Evolutionary conservation across 1,140 invertebrate species (phyloP), one percentile per base, ranked within the genome.

Genomic region (Drosophila ananassae): DNA sequence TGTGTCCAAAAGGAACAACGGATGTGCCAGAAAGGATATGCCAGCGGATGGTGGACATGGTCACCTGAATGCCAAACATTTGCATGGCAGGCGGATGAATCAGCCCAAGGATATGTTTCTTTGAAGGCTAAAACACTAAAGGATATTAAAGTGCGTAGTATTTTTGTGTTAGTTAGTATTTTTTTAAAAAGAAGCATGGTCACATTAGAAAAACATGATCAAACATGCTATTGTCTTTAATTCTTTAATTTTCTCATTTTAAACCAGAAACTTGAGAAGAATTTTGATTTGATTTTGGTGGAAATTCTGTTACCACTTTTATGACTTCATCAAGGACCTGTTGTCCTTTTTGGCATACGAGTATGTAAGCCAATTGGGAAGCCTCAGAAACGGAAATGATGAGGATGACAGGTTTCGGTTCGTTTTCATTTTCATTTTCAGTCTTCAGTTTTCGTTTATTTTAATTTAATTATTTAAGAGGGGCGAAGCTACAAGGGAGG

Each of bases 391-490:
- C 37, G 69, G 41, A 59, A 56, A 58, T 48, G 57, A 37, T 50
- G 52, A 41, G 41, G 34, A 78, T 51, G 57, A 62, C 60, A 59
- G 73, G 54, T 60, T 75, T 72, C 51, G 9, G 21, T 41, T 46
- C 44, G 6, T 57, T 67, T 76, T 77, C 48, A 46, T 71, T 78
- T 72, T 34, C 32, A 4, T 28, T 28, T 28, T 28, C 25, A 28
- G 6, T 57, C 64, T 79, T 77, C 46, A 28, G 6, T 57, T 67
- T 79, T 77, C 46, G 55, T 71, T 78, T 75, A 72, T 75, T 85
- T 85, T 78, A 75, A 87, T 85, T 85, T 59, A 87, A 87, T 87
- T 82, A 75, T 85, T 87, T 71, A 63, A 64, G 56, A 9, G 32
- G 21, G 34, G 17, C 8, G 17, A 9, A 24, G 21, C 34, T 17